Base-by-base conservation (phyloP, 1,140 invertebrate genomes). In the Elysia chlorotica region DNA sequence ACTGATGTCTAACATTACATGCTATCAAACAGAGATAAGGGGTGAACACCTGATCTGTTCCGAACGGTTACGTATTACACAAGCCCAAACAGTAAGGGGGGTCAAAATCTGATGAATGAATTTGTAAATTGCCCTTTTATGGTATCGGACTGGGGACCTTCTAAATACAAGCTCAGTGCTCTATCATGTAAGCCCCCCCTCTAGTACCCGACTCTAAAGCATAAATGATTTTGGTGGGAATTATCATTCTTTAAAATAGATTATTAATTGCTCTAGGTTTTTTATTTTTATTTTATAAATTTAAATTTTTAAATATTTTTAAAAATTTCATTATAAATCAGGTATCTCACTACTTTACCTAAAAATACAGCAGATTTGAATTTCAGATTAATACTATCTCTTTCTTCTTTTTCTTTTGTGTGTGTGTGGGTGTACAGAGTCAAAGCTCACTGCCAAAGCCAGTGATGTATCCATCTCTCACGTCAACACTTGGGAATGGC, bases 401-500 rank as follows among this genome's bases (percentile, higher is more conserved):
- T n/a, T n/a, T n/a, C n/a, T n/a, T n/a, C n/a, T n/a, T n/a, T n/a
- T 63, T 14, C 14, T 31, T 30, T 56, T 6, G 21, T 31, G 25
- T 31, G 35, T 35, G 23, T 35, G 31, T 31, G 54, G 2, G 57
- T 17, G 31, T 1, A 35, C 33, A 69, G 67, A 69, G 67, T 36
- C 67, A 69, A 35, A 54, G 63, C n/a, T 66, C 68, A 23, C 68
- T 85, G 0, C 82, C 82, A 14, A 76, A 76, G 38, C 83, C 83
- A 2, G 76, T 83, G 25, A 80, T 83, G 68, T 81, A 79, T 65
- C 74, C 76, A 3, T 41, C 35, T 66, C 75, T 62, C 35, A 62
- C 30, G 71, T 75, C 68, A 75, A 36, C 63, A 23, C 1, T 65
- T 59, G n/a, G n/a, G n/a, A n/a, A n/a, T n/a, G n/a, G n/a, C n/a